phyloP scores from a whole-genome alignment of 1,140 invertebrate genomes.

The Euwallacea similis region DNA sequence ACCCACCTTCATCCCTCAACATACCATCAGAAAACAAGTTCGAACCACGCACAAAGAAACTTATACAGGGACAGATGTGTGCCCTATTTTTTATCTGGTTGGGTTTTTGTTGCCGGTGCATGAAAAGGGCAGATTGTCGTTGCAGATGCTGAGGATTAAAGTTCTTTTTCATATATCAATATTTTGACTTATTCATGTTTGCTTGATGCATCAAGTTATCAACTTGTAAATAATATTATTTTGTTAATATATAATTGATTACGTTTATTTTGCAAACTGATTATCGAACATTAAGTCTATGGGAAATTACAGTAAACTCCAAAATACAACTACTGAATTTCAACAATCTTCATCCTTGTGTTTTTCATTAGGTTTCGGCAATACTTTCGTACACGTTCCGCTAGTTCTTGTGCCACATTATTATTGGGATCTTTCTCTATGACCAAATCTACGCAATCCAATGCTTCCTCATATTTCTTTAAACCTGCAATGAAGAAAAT shows the following conservation, averaged over 20 bases:
- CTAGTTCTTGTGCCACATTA: constrained; percentile 49
- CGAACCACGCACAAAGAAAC: constrained; percentile 12
- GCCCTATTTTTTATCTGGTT: constrained; percentile 16
- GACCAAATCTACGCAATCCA: constrained; percentile 48
- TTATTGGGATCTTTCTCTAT: constrained; percentile 55
- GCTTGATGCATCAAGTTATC: no score
- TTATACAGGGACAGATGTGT: constrained; percentile 15
- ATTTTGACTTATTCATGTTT: neutral
- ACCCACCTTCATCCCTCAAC: constrained; percentile 26
- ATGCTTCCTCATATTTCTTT: constrained; percentile 53
- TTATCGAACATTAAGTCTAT: no score
- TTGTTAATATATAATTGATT: no score
- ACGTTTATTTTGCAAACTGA: no score
- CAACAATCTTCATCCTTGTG: constrained; percentile 44
- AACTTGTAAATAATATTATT: no score
- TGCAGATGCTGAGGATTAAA: constrained; percentile 26
- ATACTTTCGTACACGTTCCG: constrained; percentile 45
- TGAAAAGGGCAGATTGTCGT: neutral
- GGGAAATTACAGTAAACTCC: neutral
- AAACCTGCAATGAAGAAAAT: constrained; percentile 18
- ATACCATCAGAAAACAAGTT: constrained; percentile 18
- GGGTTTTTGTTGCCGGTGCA: constrained; percentile 1
- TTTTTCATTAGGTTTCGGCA: constrained; percentile 37
- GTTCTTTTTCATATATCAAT: constrained; percentile 1
- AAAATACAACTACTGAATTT: constrained; percentile 34